These are phyloP conservation scores for Gymnothorax reevesii DNA, from an alignment of 2,797 vertebrate species.

Conservation along the genomic window DNA sequence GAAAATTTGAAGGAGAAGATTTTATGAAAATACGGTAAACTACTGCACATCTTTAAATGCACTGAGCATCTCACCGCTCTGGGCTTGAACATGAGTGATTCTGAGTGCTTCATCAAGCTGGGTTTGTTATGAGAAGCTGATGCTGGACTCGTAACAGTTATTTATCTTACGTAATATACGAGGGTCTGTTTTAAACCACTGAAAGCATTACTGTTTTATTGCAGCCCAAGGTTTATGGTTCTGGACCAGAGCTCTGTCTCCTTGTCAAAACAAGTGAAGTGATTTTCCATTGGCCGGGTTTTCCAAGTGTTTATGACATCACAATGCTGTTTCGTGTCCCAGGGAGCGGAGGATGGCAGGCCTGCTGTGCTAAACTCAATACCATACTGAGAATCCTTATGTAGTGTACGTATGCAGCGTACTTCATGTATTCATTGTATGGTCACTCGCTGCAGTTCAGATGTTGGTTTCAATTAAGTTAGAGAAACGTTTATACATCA, in stretches of 20 bases:
- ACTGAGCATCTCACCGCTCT: conserved; percentile 25
- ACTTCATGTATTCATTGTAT: not conserved
- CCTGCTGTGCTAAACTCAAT: conserved; percentile 12
- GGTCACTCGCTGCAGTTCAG: not conserved
- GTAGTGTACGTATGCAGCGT: not conserved
- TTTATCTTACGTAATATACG: not conserved
- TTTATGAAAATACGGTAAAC: conserved; percentile 20
- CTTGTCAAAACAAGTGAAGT: conserved; percentile 47
- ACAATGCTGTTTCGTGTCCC: conserved; percentile 37
- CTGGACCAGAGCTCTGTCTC: conserved; percentile 39
- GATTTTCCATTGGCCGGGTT: conserved; percentile 51
- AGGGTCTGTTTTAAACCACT: not conserved
- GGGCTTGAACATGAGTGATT: not conserved
- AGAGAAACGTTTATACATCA: not conserved
- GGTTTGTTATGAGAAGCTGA: not conserved
- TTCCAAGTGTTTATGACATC: conserved; percentile 48
- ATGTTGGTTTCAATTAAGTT: not conserved
- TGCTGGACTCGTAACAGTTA: not conserved
- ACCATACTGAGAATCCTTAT: not conserved
- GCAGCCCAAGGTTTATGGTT: conserved; percentile 39
- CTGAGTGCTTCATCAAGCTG: not conserved
- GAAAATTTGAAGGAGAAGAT: too few relatives aligned
- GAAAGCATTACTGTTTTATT: not conserved
- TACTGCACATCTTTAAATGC: conserved; percentile 43
- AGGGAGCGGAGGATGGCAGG: conserved; percentile 6